Evolutionary conservation across 2,113 vertebrate species (phyloP), one percentile per base, ranked within the genome.

Genomic region (Indicator maculatus): DNA sequence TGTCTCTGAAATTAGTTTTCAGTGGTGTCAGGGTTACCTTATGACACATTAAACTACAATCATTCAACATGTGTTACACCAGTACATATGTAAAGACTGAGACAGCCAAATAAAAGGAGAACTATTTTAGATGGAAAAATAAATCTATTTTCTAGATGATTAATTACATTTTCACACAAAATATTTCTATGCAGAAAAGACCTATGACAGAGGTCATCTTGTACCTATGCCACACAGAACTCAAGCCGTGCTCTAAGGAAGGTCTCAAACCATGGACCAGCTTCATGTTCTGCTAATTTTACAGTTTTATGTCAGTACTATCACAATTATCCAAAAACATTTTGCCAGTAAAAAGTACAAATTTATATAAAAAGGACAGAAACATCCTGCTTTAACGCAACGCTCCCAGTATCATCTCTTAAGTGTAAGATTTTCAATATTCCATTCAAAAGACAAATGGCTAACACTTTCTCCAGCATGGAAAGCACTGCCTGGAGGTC

Each of bases 141-240:
- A 36, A 67, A 86, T 23, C 11, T 50, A 5, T 17, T 20, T 53
- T 53, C 26, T 79, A 59, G 9, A 27, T 39, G 33, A 79, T 10
- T 31, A 53, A 63, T 38, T 65, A 38, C 16, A 21, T 55, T 88
- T 89, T 77, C 58, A 69, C 41, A 53, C 8, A 64, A 60, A 86
- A 31, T 4, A 45, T 16, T 86, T 90, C 41, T 74, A 7, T 39
- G 30, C 38, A 82, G 76, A 66, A 50, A 52, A 78, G 81, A 72
- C 33, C 19, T 39, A 61, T 0, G 0, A 28, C 13, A 55, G 19
- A n/a, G 39, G 21, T 55, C 44, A 36, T 28, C 39, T 18, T 75
- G 17, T 41, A 78, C 39, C 30, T 64, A 67, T 67, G 77, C 19
- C 67, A 66, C 19, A 61, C 9, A 65, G 38, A 78, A 89, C 24